Percentiles rank a stretch among this genome's conserved stretches.
Conservation (phyloP, 2,888 invertebrate species). For the Platycnemis pennipes region DNA sequence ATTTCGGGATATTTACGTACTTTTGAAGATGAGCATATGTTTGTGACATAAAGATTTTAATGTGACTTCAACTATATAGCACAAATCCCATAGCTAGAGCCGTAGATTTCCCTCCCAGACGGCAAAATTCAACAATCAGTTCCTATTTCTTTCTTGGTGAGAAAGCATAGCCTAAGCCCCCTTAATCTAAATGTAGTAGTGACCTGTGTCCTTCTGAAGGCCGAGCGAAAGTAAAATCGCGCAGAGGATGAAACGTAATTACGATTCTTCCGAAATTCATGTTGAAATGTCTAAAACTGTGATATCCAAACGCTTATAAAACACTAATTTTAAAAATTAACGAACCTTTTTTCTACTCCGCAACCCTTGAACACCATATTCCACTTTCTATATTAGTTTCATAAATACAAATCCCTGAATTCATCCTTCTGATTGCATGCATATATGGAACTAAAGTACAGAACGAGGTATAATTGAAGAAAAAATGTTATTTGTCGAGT, state of each 20-base stretch:
- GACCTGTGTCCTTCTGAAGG: slow-evolving; percentile 25
- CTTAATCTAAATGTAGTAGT: background rate
- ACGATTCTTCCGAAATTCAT: slow-evolving; percentile 8
- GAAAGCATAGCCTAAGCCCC: background rate
- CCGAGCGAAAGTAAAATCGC: background rate
- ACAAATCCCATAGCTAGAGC: no score
- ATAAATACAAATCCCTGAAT: background rate
- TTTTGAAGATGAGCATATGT: no score
- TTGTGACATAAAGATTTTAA: no score
- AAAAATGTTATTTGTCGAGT: no score
- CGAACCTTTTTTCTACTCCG: slow-evolving; percentile 56
- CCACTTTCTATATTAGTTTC: slow-evolving; percentile 4
- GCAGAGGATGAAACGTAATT: slow-evolving; percentile 27
- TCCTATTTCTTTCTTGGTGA: background rate
- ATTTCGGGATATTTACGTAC: no score
- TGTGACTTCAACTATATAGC: no score
- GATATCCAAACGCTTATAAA: slow-evolving; percentile 61
- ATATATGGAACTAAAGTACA: no score
- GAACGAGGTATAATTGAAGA: no score
- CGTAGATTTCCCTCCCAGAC: background rate
- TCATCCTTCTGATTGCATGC: background rate
- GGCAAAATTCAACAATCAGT: background rate
- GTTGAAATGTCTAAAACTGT: slow-evolving; percentile 58
- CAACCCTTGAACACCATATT: slow-evolving; percentile 29
- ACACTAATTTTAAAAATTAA: slow-evolving; percentile 42